Percentiles rank a stretch among this genome's conserved stretches.
Conservation (phyloP, 2,113 vertebrate species). For the Gadus chalcogrammus region DNA sequence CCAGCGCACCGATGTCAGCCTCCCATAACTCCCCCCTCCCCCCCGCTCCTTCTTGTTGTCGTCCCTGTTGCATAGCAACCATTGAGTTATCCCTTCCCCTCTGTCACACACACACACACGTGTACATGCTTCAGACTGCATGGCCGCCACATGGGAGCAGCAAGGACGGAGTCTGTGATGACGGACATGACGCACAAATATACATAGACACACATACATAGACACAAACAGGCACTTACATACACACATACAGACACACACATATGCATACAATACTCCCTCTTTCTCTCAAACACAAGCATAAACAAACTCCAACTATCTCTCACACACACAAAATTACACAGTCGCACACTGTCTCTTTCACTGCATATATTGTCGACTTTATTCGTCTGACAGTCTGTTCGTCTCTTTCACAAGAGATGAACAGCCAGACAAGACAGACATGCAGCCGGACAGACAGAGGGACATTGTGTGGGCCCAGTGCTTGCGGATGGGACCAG, state of each 20-base stretch:
- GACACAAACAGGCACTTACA: not conserved
- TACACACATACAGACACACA: too few species aligned
- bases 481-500: not conserved
- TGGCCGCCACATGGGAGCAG: slow-evolving; percentile 44
- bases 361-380: too few species aligned
- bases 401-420: not conserved
- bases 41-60: not conserved
- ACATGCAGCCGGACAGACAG: too few species aligned
- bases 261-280: too few species aligned
- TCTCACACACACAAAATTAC: too few species aligned
- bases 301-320: too few species aligned
- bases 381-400: too few species aligned
- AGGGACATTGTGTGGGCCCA: too few species aligned
- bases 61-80: slow-evolving; percentile 29
- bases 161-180: not conserved
- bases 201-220: too few species aligned
- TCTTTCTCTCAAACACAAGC: too few species aligned
- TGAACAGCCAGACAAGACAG: too few species aligned
- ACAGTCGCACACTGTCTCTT: too few species aligned
- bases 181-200: not conserved
- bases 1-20: slow-evolving; percentile 36
- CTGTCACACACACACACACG: slow-evolving; percentile 30
- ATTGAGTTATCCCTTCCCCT: slow-evolving; percentile 13
- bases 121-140: slow-evolving; percentile 50
- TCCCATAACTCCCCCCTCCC: slow-evolving; percentile 10